phyloP scores from a whole-genome alignment of 2,113 vertebrate species.

The Oryzias celebensis region DNA sequence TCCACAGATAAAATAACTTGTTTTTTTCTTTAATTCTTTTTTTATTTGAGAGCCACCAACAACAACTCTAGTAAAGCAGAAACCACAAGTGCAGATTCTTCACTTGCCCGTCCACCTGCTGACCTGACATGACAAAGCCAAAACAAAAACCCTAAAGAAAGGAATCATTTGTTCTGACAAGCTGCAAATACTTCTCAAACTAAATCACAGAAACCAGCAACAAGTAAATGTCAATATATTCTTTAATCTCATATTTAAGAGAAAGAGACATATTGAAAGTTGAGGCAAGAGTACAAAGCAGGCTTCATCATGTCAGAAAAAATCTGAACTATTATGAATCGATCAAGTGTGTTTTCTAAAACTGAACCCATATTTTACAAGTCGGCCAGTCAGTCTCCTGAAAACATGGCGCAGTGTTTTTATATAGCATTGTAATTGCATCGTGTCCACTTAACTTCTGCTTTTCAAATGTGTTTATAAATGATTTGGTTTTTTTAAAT shows the following conservation, averaged over 20 bases:
- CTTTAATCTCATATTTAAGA: conserved; percentile 29
- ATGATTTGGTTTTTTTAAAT: too few relatives aligned
- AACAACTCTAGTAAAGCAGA: neutral
- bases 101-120: too few relatives aligned
- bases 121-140: conserved; percentile 14
- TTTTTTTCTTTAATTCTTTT: neutral
- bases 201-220: conserved; percentile 47
- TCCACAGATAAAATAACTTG: too few relatives aligned
- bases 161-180: conserved; percentile 37
- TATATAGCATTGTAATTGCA: neutral
- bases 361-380: conserved; percentile 25
- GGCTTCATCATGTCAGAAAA: conserved; percentile 38
- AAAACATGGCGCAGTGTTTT: conserved; percentile 15
- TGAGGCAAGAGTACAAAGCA: conserved; percentile 34
- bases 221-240: conserved; percentile 70
- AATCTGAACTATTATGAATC: conserved; percentile 56
- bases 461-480: too few relatives aligned
- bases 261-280: conserved; percentile 47
- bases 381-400: conserved; percentile 5
- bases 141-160: conserved; percentile 18
- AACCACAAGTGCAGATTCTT: neutral
- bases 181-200: neutral
- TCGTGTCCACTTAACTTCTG: too few relatives aligned
- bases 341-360: conserved; percentile 42
- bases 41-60: neutral